Evolutionary conservation across 1,140 invertebrate species (phyloP).

Genomic region (Scaptomyza pallida): DNA sequence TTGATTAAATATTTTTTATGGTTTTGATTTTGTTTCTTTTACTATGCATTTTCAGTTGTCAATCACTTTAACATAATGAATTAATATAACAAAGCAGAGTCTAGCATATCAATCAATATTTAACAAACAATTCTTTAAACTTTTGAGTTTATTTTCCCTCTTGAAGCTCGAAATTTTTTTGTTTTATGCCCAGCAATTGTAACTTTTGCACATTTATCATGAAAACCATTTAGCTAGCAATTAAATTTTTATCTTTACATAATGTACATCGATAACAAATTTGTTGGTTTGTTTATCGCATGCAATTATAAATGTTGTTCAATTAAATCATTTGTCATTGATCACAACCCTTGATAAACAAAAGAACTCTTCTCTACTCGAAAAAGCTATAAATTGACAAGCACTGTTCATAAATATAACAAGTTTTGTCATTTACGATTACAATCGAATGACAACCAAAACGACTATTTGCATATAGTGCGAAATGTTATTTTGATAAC

Average conservation of each 20-base stretch:
- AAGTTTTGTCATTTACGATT: background rate
- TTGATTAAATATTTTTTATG: too few relatives aligned
- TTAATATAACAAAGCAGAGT: too few relatives aligned
- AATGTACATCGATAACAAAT: conserved; percentile 4
- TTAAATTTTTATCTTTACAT: background rate
- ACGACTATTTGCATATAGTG: conserved; percentile 21
- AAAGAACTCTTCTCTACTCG: background rate
- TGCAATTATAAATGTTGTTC: background rate
- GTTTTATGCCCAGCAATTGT: background rate
- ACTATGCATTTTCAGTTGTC: too few relatives aligned
- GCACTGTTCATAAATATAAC: conserved; percentile 15
- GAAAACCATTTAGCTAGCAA: background rate
- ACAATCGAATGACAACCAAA: background rate
- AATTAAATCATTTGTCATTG: conserved; percentile 13
- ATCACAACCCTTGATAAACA: conserved; percentile 18
- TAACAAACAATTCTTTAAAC: too few relatives aligned
- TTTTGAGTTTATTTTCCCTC: too few relatives aligned
- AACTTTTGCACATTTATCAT: background rate
- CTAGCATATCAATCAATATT: too few relatives aligned
- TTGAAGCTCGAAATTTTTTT: too few relatives aligned
- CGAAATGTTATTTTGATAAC: conserved; percentile 6
- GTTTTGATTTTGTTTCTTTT: too few relatives aligned
- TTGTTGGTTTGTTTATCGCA: background rate
- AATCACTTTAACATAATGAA: too few relatives aligned
- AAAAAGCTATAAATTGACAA: conserved; percentile 30